A percentile compares a stretch with the other conserved stretches of the same genome.
Evolutionary conservation across 2,113 vertebrate genomes (phyloP).

Genomic region (Lutjanus erythropterus): DNA sequence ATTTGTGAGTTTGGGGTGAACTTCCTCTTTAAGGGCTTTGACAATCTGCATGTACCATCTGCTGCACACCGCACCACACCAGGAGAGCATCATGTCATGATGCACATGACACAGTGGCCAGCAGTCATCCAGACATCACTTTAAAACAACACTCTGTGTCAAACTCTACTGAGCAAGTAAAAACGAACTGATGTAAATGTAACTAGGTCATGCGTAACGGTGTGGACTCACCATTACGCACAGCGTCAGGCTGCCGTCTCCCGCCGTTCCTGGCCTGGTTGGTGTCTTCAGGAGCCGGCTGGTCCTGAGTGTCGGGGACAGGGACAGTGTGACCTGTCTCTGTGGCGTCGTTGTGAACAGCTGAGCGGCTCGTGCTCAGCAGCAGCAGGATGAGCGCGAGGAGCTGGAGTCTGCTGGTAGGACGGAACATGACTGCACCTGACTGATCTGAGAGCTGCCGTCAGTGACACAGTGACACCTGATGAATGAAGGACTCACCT

Average conservation of each 20-base stretch:
- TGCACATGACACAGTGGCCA: too few species aligned
- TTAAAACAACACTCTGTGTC: background rate
- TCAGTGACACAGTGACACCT: background rate
- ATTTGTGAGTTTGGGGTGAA: too few species aligned
- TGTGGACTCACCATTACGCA: conserved; percentile 64
- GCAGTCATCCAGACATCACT: background rate
- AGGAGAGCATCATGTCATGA: too few species aligned
- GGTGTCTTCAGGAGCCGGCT: conserved; percentile 48
- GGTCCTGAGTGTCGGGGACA: conserved; percentile 6
- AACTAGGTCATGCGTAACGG: background rate
- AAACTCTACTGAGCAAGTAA: background rate
- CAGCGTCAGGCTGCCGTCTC: conserved; percentile 32
- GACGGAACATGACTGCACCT: conserved; percentile 61
- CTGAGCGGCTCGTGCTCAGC: conserved; percentile 54
- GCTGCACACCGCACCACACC: too few species aligned
- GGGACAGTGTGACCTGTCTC: conserved; percentile 47
- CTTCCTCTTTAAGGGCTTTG: too few species aligned
- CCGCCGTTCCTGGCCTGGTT: conserved; percentile 79
- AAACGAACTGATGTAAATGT: too few species aligned
- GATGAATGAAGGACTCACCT: conserved; percentile 16
- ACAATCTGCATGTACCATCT: too few species aligned
- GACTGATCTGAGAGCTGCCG: background rate
- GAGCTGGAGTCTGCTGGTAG: conserved; percentile 49
- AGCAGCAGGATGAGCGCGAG: conserved; percentile 63
- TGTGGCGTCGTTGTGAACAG: conserved; percentile 78